Percentiles rank a stretch among this genome's conserved stretches.
Evolutionary conservation across 2,888 invertebrate genomes (phyloP).

Genomic region (Cephus sareptanus): DNA sequence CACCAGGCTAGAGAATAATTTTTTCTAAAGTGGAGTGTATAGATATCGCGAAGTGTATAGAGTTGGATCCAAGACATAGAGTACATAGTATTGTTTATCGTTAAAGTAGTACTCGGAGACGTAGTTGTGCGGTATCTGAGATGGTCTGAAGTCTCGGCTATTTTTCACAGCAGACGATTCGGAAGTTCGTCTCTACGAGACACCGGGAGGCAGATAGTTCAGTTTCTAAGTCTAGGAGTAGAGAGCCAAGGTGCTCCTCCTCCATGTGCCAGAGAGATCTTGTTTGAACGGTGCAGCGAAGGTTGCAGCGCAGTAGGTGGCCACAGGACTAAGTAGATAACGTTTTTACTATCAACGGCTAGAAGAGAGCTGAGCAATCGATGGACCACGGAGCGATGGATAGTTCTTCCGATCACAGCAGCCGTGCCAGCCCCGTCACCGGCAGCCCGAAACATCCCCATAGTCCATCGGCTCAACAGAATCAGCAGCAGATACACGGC

Average conservation of each 20-base stretch:
- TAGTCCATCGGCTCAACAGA: constrained; percentile 42
- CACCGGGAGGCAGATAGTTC: neutral
- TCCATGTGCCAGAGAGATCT: neutral
- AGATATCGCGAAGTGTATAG: neutral
- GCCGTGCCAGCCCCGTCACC: constrained; percentile 62
- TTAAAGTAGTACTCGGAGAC: neutral
- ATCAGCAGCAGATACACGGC: constrained; percentile 20
- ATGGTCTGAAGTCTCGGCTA: neutral
- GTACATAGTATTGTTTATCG: neutral
- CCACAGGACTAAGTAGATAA: neutral
- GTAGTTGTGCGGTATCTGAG: neutral
- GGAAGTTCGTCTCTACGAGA: neutral
- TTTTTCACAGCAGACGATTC: neutral
- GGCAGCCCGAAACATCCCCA: constrained; percentile 60
- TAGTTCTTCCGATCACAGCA: constrained; percentile 67
- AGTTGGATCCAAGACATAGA: neutral
- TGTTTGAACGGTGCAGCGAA: neutral
- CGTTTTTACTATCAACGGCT: neutral
- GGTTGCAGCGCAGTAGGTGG: neutral
- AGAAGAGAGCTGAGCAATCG: constrained; percentile 26
- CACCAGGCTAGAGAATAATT: neutral
- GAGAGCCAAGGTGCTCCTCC: neutral
- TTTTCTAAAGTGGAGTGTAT: neutral
- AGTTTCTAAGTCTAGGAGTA: neutral
- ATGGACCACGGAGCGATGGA: constrained; percentile 64